Evolutionary conservation across 23 tunicate genomes (phyloP).

Genomic region (Styela clava): DNA sequence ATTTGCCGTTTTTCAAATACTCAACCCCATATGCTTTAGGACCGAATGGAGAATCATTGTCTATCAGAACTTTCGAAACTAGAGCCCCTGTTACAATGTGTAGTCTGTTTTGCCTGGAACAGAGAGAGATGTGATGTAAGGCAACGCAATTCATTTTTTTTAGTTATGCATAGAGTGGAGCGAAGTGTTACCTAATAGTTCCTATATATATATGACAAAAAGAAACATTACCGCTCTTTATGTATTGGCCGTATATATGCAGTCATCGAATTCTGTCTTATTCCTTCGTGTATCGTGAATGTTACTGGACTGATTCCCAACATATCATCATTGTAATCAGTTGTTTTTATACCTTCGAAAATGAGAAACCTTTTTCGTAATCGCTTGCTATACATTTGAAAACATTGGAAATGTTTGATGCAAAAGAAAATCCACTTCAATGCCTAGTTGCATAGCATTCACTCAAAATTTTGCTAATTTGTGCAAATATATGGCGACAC

Average conservation of each 20-base stretch:
- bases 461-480: no score
- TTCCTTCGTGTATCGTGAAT: constrained; percentile 16
- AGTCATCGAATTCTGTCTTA: constrained; percentile 1
- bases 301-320: neutral
- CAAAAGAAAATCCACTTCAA: neutral
- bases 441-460: neutral
- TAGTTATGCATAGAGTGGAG: no score
- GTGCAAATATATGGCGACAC: no score
- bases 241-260: constrained; percentile 7
- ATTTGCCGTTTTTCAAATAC: constrained; percentile 48
- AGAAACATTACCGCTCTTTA: neutral
- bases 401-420: neutral
- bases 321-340: constrained; percentile 10
- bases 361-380: neutral
- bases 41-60: constrained; percentile 7
- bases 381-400: neutral
- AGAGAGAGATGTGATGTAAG: no score
- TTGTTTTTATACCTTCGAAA: neutral
- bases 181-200: neutral
- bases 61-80: constrained; percentile 44
- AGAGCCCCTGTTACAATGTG: constrained; percentile 49
- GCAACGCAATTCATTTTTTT: no score
- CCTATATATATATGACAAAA: neutral
- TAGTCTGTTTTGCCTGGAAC: constrained; percentile 6
- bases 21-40: constrained; percentile 56